A percentile compares a stretch with the other conserved stretches of the same genome.
phyloP scores from a whole-genome alignment of 2,888 invertebrate genomes.

The Abrostola tripartita region DNA sequence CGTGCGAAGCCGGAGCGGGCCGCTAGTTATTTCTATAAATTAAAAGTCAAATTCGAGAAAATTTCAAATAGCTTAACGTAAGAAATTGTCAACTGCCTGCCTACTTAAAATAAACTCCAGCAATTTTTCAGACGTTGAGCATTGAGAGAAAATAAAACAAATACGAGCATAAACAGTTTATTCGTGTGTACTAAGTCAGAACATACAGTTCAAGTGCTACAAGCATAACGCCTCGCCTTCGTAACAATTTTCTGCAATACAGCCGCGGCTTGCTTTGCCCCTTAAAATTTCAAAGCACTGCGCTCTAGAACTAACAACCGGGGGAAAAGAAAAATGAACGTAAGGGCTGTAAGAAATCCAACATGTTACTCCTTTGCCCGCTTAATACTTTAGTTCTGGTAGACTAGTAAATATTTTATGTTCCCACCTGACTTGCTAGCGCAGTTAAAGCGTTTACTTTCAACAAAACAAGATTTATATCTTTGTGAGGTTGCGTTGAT shows the following conservation, averaged over 20 bases:
- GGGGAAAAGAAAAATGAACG: constrained; percentile 63
- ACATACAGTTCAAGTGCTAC: constrained; percentile 6
- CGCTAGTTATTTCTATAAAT: too few species aligned
- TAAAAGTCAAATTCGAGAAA: too few species aligned
- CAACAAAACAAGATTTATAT: constrained; percentile 62
- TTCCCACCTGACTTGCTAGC: constrained; percentile 63
- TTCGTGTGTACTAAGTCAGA: constrained; percentile 10
- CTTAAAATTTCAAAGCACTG: constrained; percentile 62
- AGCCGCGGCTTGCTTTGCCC: constrained; percentile 22
- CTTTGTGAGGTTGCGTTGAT: constrained; percentile 56
- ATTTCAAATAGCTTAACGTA: too few species aligned
- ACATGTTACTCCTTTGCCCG: constrained; percentile 58
- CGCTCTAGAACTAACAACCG: constrained; percentile 57
- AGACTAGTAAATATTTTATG: constrained; percentile 76
- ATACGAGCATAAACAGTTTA: neutral
- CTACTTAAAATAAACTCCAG: too few species aligned
- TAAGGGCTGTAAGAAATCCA: constrained; percentile 62
- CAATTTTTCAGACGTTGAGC: too few species aligned
- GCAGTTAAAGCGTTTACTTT: constrained; percentile 61
- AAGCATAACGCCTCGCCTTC: constrained; percentile 16
- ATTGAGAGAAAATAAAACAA: too few species aligned
- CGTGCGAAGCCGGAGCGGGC: too few species aligned
- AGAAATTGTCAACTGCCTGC: too few species aligned
- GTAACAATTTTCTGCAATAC: constrained; percentile 38
- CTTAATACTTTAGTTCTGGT: constrained; percentile 74